Evolutionary conservation across 2,797 vertebrate genomes (phyloP), one percentile per base, ranked within the genome.

Genomic region (Cynopterus sphinx): DNA sequence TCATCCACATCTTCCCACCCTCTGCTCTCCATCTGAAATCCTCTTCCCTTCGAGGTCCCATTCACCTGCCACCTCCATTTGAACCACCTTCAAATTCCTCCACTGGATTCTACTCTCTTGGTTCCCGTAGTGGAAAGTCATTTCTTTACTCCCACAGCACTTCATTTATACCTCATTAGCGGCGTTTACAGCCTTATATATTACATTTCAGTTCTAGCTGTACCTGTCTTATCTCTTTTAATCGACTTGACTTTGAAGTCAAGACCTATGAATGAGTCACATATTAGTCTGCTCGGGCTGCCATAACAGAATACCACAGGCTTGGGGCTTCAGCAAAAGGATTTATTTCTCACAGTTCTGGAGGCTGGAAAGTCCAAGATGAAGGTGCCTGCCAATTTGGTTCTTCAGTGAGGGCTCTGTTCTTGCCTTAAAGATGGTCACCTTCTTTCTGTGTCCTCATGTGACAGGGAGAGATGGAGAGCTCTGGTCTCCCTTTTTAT

Each of bases 171-270:
- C 24, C 28, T 43, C 36, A 9, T 28, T 55, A 46, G 36, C 51
- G 43, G 26, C n/a, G 41, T 75, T 57, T 59, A 21, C 7, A 71
- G 51, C 13, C 70, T 68, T 94, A 78, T 41, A 1, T 59, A 36
- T 84, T 87, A 46, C 15, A 26, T 90, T 92, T 79, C 36, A 22
- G 21, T 49, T 84, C 16, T 36, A 59, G 36, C 70, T 68, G 5
- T 73, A 43, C 28, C 3, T 43, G 9, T 68, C 43, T 81, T 43
- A 17, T 28, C 33, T 77, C 11, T 85, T 90, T 82, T 87, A 88
- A 61, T 82, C 2, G 12, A 82, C 17, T 90, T 87, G 77, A 85
- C 49, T 88, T 90, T 91, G 39, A 95, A 82, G 41, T 88, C 31
- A 73, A 75, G 55, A 68, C 22, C 53, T 83, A 31, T 49, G 53